Percentiles rank a stretch among this genome's conserved stretches.
Conservation (phyloP, 2,888 invertebrate species). For the Chymomyza fuscimana region DNA sequence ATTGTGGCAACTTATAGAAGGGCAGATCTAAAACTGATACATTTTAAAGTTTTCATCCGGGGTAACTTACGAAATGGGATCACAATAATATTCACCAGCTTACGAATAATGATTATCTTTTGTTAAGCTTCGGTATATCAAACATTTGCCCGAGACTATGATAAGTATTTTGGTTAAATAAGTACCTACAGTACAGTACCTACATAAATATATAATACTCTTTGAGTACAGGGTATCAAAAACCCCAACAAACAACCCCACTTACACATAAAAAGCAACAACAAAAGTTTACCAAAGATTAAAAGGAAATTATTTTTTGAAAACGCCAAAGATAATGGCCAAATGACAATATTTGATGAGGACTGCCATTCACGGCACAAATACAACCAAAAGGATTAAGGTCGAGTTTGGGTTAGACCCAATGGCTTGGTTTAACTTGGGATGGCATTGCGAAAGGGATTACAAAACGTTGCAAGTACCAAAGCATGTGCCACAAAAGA, state of each 20-base stretch:
- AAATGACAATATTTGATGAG: slow-evolving; percentile 6
- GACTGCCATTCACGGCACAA: not conserved
- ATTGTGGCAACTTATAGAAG: too few species aligned
- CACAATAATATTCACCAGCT: too few species aligned
- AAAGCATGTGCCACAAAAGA: not conserved
- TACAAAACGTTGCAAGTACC: not conserved
- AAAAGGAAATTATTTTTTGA: slow-evolving; percentile 7
- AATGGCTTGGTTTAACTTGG: not conserved
- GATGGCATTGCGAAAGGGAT: not conserved
- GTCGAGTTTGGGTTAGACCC: not conserved
- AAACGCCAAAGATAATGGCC: slow-evolving; percentile 1
- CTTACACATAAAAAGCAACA: not conserved
- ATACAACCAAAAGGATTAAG: not conserved
- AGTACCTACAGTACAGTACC: too few species aligned
- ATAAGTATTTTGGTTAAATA: too few species aligned
- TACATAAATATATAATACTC: too few species aligned
- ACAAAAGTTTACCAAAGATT: slow-evolving; percentile 3
- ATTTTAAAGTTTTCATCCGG: too few species aligned
- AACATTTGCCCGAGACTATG: too few species aligned
- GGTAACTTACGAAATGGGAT: too few species aligned
- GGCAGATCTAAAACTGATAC: too few species aligned
- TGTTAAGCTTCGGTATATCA: too few species aligned
- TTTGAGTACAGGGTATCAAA: not conserved
- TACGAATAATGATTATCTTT: too few species aligned
- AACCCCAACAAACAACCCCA: not conserved